A percentile compares a stretch with the other conserved stretches of the same genome.
Evolutionary conservation across 2,888 invertebrate species (phyloP).

Genomic region (Hydroisotoma schaefferi): DNA sequence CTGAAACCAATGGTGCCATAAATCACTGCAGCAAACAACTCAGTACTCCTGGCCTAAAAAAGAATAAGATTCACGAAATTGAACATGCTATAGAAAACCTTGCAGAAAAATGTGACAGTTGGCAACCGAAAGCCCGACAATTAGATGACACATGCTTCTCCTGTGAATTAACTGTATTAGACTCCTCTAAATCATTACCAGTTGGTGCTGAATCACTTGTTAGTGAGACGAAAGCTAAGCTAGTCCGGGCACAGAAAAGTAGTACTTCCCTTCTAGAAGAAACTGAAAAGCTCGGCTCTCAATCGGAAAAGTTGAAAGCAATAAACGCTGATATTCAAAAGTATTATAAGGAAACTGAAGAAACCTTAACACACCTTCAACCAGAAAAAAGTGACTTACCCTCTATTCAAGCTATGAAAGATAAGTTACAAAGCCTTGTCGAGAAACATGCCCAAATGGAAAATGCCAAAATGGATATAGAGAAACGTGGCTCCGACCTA

Average conservation of each 20-base stretch:
- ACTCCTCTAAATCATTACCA: slow-evolving; percentile 72
- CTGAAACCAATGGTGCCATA: slow-evolving; percentile 65
- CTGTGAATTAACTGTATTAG: slow-evolving; percentile 69
- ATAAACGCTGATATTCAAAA: slow-evolving; percentile 63
- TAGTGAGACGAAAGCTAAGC: slow-evolving; percentile 63
- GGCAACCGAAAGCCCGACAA: slow-evolving; percentile 34
- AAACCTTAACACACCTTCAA: slow-evolving; percentile 12
- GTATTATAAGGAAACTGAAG: slow-evolving; percentile 16
- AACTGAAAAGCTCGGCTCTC: slow-evolving; percentile 54
- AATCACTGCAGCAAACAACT: slow-evolving; percentile 77
- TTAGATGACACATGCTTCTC: slow-evolving; percentile 57
- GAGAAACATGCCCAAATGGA: slow-evolving; percentile 52
- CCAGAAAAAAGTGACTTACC: slow-evolving; percentile 23
- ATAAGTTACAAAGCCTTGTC: slow-evolving; percentile 50
- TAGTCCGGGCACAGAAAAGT: slow-evolving; percentile 52
- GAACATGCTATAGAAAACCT: slow-evolving; percentile 34
- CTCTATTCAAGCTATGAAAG: slow-evolving; percentile 25
- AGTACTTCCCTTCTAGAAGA: slow-evolving; percentile 57
- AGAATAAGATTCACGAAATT: slow-evolving; percentile 34
- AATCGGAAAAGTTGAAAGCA: slow-evolving; percentile 74
- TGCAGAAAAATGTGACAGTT: slow-evolving; percentile 39
- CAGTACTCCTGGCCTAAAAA: slow-evolving; percentile 26
- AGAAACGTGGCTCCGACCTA: slow-evolving; percentile 71
- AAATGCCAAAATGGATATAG: slow-evolving; percentile 65
- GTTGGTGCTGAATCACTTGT: slow-evolving; percentile 75